Conservation (phyloP, 1,140 invertebrate species). For the Bombus superbus region DNA sequence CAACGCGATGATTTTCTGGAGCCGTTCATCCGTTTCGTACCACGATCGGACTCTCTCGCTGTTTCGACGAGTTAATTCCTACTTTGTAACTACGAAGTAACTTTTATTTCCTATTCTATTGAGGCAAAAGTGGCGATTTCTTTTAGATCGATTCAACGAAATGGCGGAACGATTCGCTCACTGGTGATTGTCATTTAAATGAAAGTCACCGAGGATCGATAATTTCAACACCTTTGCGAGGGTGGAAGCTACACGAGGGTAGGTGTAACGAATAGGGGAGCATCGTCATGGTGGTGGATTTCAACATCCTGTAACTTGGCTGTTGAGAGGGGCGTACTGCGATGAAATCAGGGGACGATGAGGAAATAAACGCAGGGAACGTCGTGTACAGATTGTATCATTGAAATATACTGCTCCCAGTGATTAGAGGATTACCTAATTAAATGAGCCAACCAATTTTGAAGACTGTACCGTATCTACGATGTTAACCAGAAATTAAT, state of each 20-base stretch:
- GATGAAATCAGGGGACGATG: conserved; percentile 31
- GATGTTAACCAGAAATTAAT: neutral
- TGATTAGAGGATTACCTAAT: conserved; percentile 17
- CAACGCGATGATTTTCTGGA: neutral
- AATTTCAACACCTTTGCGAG: conserved; percentile 40
- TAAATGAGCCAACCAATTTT: conserved; percentile 12
- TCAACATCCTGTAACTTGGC: conserved; percentile 38
- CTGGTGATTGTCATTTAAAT: conserved; percentile 16
- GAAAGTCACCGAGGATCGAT: conserved; percentile 40
- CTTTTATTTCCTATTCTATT: neutral
- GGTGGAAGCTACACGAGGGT: conserved; percentile 18
- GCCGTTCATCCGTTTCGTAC: neutral
- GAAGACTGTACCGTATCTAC: neutral
- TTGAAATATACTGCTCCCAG: conserved; percentile 1
- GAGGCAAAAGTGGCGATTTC: neutral
- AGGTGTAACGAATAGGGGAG: conserved; percentile 43
- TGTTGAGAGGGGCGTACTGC: conserved; percentile 14
- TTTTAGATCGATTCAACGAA: neutral
- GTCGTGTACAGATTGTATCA: conserved; percentile 31
- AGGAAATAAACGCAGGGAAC: conserved; percentile 25
- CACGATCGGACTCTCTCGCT: neutral
- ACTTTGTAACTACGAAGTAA: neutral
- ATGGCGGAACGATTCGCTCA: neutral
- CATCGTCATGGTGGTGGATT: conserved; percentile 32
- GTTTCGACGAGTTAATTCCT: neutral